Evolutionary conservation across 2,888 invertebrate genomes (phyloP).

Genomic region (Tribolium freemani): DNA sequence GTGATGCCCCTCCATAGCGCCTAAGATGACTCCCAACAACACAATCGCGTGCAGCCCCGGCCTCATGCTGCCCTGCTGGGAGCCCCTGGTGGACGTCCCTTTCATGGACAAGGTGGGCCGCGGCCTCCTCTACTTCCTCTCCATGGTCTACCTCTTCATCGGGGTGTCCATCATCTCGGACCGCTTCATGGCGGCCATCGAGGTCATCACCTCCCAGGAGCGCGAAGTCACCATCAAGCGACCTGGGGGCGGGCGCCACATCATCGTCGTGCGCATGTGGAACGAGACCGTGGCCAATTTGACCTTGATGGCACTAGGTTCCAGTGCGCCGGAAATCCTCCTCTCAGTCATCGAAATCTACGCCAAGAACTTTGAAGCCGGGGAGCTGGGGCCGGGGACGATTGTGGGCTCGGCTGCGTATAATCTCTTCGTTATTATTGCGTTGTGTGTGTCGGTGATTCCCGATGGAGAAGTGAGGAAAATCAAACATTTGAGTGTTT

Average conservation of each 20-base stretch:
- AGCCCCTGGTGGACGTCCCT: constrained; percentile 81
- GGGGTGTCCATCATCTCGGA: constrained; percentile 99
- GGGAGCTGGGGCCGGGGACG: constrained; percentile 97
- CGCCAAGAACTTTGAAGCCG: constrained; percentile 94
- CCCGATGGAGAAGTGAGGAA: constrained; percentile 92
- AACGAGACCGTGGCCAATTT: constrained; percentile 99
- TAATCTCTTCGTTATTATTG: constrained; percentile 97
- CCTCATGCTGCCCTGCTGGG: constrained; percentile 90
- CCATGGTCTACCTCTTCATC: constrained; percentile 95
- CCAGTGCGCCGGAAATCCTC: constrained; percentile 98
- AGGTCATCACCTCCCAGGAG: constrained; percentile 96
- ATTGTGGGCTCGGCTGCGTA: constrained; percentile 99
- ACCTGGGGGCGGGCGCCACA: constrained; percentile 88
- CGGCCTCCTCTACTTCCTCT: constrained; percentile 90
- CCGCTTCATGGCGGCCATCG: constrained; percentile 99
- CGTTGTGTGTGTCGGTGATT: constrained; percentile 92
- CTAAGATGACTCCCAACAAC: constrained; percentile 39
- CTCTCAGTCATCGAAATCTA: constrained; percentile 98
- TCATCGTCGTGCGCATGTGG: constrained; percentile 95
- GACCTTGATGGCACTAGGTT: constrained; percentile 98
- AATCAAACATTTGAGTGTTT: constrained; percentile 96
- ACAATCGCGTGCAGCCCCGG: constrained; percentile 81
- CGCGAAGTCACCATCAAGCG: constrained; percentile 93
- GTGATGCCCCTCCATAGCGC: constrained; percentile 47
- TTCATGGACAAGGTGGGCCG: constrained; percentile 85